phyloP scores from a whole-genome alignment of 2,797 vertebrate genomes.

The Halcyon badia region DNA sequence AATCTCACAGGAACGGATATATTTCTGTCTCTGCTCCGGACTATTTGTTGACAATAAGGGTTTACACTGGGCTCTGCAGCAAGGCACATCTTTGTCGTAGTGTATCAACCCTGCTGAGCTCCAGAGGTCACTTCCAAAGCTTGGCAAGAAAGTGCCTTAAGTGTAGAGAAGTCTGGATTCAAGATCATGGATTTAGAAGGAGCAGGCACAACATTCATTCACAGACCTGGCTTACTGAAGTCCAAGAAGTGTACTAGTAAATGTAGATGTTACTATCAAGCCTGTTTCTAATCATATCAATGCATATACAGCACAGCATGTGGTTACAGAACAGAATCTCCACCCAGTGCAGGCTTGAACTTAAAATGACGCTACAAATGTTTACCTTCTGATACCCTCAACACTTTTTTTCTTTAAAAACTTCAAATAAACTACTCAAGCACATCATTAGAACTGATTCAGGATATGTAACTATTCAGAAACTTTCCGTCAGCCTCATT shows the following conservation, averaged over 20 bases:
- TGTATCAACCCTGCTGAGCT: background rate
- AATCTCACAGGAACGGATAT: background rate
- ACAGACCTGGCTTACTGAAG: background rate
- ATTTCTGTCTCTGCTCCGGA: background rate
- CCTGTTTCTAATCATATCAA: slow-evolving; percentile 22
- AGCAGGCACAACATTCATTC: background rate
- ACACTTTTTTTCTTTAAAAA: background rate
- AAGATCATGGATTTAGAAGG: background rate
- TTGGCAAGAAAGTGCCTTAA: background rate
- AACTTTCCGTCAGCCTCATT: background rate
- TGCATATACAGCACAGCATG: background rate
- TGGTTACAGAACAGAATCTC: background rate
- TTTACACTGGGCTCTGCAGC: background rate
- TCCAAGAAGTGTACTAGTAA: background rate
- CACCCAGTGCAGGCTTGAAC: background rate
- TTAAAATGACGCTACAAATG: background rate
- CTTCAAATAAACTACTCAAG: background rate
- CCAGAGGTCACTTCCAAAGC: background rate
- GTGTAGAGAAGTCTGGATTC: background rate
- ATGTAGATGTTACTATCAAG: background rate
- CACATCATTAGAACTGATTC: background rate
- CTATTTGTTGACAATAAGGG: background rate
- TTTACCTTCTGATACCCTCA: background rate
- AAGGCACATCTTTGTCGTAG: background rate
- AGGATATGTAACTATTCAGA: background rate